phyloP scores from a whole-genome alignment of 2,888 invertebrate species.

The Bembecia ichneumoniformis region DNA sequence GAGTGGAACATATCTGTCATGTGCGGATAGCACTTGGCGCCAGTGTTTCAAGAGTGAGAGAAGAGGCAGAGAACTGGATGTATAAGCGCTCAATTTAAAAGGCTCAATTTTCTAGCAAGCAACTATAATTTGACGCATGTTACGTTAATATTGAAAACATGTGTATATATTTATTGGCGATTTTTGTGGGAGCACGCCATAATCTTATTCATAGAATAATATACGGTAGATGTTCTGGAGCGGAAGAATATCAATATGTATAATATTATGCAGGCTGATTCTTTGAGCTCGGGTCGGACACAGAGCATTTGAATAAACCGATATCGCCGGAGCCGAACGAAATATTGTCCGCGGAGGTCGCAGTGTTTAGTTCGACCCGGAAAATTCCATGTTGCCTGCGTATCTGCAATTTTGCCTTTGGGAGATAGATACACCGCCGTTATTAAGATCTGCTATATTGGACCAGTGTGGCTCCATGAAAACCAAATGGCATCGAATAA shows the following conservation, averaged over 20 bases:
- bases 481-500: no score
- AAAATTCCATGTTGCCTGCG: conserved; percentile 52
- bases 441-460: background rate
- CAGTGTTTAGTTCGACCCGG: conserved; percentile 40
- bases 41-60: no score
- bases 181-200: conserved; percentile 14
- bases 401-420: background rate
- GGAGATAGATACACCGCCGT: background rate
- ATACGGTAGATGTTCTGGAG: conserved; percentile 49
- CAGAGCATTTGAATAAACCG: conserved; percentile 68
- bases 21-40: no score
- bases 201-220: conserved; percentile 63
- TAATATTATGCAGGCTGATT: conserved; percentile 70
- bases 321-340: conserved; percentile 57
- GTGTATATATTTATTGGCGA: background rate
- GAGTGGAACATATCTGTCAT: no score
- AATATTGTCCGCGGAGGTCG: conserved; percentile 66
- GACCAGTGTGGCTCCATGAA: background rate
- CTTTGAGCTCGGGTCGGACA: conserved; percentile 66
- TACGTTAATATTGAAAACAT: background rate
- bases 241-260: conserved; percentile 68
- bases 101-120: no score
- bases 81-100: no score
- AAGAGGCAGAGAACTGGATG: no score
- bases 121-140: background rate